These are phyloP conservation scores for Sialis lutaria DNA, from an alignment of 2,888 invertebrate species.

Conservation along the genomic window DNA sequence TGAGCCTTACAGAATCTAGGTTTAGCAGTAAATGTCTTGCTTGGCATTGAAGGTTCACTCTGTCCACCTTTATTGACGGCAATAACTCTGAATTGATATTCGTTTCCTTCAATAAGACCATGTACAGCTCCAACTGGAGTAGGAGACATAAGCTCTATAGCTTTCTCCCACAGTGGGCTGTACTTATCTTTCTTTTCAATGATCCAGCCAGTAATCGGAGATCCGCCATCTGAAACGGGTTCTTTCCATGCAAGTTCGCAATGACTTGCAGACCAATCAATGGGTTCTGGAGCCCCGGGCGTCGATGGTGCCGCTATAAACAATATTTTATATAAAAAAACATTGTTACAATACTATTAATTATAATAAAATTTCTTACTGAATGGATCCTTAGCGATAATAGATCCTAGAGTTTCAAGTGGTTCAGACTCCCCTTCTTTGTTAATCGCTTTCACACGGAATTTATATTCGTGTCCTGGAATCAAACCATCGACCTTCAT, in stretches of 20 bases:
- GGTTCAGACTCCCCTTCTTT: conserved; percentile 94
- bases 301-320: conserved; percentile 61
- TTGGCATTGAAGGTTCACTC: conserved; percentile 78
- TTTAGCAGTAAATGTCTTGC: conserved; percentile 72
- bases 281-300: conserved; percentile 79
- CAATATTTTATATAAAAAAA: neutral
- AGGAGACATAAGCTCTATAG: conserved; percentile 62
- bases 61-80: conserved; percentile 92
- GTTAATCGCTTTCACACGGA: conserved; percentile 84
- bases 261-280: conserved; percentile 85
- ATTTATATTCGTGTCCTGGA: conserved; percentile 89
- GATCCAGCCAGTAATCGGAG: conserved; percentile 85
- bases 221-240: conserved; percentile 80
- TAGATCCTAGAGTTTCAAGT: conserved; percentile 79
- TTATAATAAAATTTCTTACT: conserved; percentile 36
- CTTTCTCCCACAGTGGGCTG: conserved; percentile 86
- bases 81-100: conserved; percentile 90
- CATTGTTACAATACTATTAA: conserved; percentile 3
- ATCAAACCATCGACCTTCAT: conserved; percentile 77
- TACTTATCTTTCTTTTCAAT: conserved; percentile 87
- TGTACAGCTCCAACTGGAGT: conserved; percentile 64
- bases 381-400: conserved; percentile 89
- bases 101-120: conserved; percentile 85
- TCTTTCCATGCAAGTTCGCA: conserved; percentile 84
- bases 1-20: conserved; percentile 51